Conservation (phyloP, 2,888 invertebrate genomes). For the Serripes groenlandicus region DNA sequence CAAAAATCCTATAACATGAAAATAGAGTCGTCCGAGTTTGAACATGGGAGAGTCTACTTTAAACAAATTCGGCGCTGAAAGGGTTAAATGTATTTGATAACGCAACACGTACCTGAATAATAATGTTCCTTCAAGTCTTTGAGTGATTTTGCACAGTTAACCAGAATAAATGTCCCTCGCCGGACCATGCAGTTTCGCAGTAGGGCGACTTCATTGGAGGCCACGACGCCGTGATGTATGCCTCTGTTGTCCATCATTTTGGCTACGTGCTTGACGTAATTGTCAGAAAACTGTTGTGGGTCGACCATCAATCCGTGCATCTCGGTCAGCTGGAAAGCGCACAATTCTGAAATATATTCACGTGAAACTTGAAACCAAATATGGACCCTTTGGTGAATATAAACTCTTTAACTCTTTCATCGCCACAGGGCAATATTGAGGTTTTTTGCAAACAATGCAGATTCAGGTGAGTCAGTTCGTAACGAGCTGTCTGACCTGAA, state of each 20-base stretch:
- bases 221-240: constrained; percentile 61
- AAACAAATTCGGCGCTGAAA: too few relatives aligned
- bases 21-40: too few relatives aligned
- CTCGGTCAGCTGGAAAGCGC: constrained; percentile 59
- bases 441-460: too few relatives aligned
- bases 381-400: too few relatives aligned
- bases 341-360: constrained; percentile 57
- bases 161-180: constrained; percentile 54
- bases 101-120: constrained; percentile 57
- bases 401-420: too few relatives aligned
- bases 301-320: constrained; percentile 53
- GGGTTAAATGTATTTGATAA: too few relatives aligned
- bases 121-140: constrained; percentile 45
- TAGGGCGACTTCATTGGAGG: constrained; percentile 29
- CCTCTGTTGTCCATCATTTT: constrained; percentile 36
- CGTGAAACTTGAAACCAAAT: too few relatives aligned
- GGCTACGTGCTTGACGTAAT: constrained; percentile 48
- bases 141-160: constrained; percentile 51
- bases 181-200: constrained; percentile 50
- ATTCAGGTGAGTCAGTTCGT: too few relatives aligned
- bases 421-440: too few relatives aligned
- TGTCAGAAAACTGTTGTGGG: constrained; percentile 28
- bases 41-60: too few relatives aligned
- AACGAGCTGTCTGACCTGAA: too few relatives aligned
- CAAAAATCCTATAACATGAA: too few relatives aligned